These are phyloP conservation scores for Echeneis naucrates DNA, from an alignment of 2,797 vertebrate genomes.

Conservation along the genomic window DNA sequence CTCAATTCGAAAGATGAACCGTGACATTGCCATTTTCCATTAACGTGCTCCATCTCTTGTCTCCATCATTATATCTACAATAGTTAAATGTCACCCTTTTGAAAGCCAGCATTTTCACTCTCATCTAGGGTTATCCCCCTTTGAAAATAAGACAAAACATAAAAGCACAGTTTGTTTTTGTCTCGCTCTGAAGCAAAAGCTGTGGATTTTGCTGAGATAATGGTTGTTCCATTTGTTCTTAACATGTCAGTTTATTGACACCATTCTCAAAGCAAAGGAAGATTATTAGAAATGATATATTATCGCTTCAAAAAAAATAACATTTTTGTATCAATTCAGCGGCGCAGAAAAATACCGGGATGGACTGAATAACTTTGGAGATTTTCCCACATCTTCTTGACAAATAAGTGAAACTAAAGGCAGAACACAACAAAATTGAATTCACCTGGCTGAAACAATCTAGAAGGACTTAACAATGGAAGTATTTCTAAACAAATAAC, in stretches of 20 bases:
- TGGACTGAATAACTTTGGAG: slow-evolving; percentile 67
- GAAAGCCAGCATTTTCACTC: slow-evolving; percentile 70
- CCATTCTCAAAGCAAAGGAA: slow-evolving; percentile 71
- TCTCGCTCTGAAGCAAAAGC: slow-evolving; percentile 73
- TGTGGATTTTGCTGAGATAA: slow-evolving; percentile 78
- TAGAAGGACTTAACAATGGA: slow-evolving; percentile 63
- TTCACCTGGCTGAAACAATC: slow-evolving; percentile 65
- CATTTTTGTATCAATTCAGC: slow-evolving; percentile 75
- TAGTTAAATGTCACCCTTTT: slow-evolving; percentile 82
- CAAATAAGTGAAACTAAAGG: slow-evolving; percentile 75
- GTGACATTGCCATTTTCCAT: slow-evolving; percentile 79
- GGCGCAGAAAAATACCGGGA: slow-evolving; percentile 72
- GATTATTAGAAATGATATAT: slow-evolving; percentile 80
- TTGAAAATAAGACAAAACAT: slow-evolving; percentile 65
- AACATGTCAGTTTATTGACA: slow-evolving; percentile 84
- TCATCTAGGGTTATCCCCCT: slow-evolving; percentile 66
- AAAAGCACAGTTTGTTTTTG: slow-evolving; percentile 72
- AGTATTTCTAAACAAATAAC: slow-evolving; percentile 70
- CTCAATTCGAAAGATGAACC: slow-evolving; percentile 76
- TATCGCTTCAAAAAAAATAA: slow-evolving; percentile 63
- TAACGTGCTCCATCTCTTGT: slow-evolving; percentile 73
- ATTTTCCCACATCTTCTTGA: slow-evolving; percentile 69
- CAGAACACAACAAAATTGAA: slow-evolving; percentile 64
- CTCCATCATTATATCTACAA: slow-evolving; percentile 77
- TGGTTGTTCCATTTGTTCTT: slow-evolving; percentile 79